These are phyloP conservation scores for Brienomyrus brachyistius DNA, from an alignment of 2,113 vertebrate genomes.

Conservation along the genomic window DNA sequence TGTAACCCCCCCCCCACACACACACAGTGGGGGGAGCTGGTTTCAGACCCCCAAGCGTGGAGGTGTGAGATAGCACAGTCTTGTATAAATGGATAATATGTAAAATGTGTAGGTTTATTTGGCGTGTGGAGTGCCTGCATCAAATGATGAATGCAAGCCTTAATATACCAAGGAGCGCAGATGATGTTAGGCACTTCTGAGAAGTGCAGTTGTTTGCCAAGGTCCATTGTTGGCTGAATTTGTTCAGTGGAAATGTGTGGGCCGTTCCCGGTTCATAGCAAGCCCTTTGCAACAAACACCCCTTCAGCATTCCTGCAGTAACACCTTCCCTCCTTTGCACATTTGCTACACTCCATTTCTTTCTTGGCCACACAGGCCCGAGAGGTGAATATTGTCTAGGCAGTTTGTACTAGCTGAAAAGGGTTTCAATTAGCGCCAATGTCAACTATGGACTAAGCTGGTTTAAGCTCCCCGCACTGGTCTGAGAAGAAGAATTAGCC, in stretches of 20 bases:
- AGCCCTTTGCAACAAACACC: background rate
- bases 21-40: background rate
- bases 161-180: background rate
- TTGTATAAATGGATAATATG: background rate
- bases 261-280: background rate
- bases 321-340: background rate
- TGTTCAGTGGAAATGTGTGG: background rate
- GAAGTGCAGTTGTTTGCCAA: background rate
- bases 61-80: background rate
- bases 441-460: conserved; percentile 18
- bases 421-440: conserved; percentile 20
- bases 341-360: background rate
- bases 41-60: background rate
- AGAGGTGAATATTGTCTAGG: conserved; percentile 18
- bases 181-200: background rate
- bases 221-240: background rate
- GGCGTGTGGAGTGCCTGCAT: no score
- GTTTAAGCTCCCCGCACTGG: background rate
- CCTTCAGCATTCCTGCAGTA: conserved; percentile 1
- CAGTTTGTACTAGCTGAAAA: conserved; percentile 8
- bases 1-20: background rate
- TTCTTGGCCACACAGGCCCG: background rate
- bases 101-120: background rate
- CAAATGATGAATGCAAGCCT: background rate
- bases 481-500: conserved; percentile 9